Evolutionary conservation across 2,113 vertebrate species (phyloP).

Genomic region (Pica pica): DNA sequence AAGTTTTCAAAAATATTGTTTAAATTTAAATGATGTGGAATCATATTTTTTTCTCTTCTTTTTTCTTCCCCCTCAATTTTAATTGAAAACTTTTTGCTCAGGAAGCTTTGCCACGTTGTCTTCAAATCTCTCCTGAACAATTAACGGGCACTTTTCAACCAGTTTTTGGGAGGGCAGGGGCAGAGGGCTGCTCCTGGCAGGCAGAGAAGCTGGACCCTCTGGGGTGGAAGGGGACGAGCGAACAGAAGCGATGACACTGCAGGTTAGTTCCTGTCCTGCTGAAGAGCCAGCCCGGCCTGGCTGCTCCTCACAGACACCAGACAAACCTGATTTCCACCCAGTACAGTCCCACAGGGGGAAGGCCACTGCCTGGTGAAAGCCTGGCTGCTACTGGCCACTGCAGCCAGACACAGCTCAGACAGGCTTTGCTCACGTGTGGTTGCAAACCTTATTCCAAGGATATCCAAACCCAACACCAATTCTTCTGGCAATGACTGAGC

Average conservation of each 20-base stretch:
- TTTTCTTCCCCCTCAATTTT: fast-evolving
- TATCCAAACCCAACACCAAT: not conserved
- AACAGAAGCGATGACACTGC: not conserved
- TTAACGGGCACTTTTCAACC: not conserved
- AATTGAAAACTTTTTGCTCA: not conserved
- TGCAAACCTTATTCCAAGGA: not conserved
- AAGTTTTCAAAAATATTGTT: not conserved
- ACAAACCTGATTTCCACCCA: not conserved
- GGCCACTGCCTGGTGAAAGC: not conserved
- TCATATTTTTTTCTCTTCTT: not conserved
- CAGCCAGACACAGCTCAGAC: not conserved
- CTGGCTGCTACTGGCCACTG: not conserved
- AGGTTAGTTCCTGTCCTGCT: not conserved
- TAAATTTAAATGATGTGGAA: not conserved
- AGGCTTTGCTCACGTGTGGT: not conserved
- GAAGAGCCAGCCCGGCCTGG: not conserved
- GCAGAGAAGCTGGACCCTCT: not conserved
- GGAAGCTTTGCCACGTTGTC: not conserved
- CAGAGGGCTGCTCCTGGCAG: not conserved
- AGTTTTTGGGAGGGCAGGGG: not conserved
- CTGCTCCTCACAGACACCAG: not conserved
- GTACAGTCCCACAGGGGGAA: not conserved
- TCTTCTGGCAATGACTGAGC: not conserved
- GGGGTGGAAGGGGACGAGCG: fast-evolving
- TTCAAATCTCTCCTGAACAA: not conserved